A percentile compares a stretch with the other conserved stretches of the same genome.
phyloP scores from a whole-genome alignment of 2,113 vertebrate species.

The Turdus rufiventris region DNA sequence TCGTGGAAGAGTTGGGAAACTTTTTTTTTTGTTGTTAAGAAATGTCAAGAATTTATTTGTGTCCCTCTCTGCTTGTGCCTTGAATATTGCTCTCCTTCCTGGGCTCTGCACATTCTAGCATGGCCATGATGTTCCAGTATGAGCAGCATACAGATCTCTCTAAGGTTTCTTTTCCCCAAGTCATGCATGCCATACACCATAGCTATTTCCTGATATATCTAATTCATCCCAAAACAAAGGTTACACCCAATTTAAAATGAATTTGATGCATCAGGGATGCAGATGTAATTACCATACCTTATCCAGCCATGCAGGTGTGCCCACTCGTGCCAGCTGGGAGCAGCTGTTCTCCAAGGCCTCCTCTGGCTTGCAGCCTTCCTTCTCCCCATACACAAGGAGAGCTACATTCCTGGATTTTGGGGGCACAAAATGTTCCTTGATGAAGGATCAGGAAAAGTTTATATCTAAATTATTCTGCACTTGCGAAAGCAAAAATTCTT shows the following conservation, averaged over 20 bases:
- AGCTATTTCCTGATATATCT: background rate
- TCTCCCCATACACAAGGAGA: background rate
- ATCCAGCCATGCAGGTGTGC: background rate
- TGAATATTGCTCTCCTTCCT: fast-evolving
- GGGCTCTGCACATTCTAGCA: background rate
- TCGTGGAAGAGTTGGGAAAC: background rate
- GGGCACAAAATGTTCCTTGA: background rate
- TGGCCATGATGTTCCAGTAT: background rate
- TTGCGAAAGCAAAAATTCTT: background rate
- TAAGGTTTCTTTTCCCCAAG: background rate
- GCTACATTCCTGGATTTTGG: fast-evolving
- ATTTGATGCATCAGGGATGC: background rate
- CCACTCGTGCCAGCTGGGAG: background rate
- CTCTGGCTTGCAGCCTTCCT: background rate
- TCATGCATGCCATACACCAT: background rate
- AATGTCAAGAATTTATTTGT: background rate
- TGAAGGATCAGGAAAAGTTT: background rate
- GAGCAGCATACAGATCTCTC: background rate
- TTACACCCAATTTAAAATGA: background rate
- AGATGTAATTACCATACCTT: background rate
- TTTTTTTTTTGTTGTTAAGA: background rate
- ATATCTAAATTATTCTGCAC: background rate
- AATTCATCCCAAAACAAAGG: background rate
- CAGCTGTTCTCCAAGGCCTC: background rate
- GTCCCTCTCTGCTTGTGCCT: background rate